Percentiles rank a stretch among this genome's conserved stretches.
Evolutionary conservation across 2,797 vertebrate genomes (phyloP).

Genomic region (Trematomus bernacchii): DNA sequence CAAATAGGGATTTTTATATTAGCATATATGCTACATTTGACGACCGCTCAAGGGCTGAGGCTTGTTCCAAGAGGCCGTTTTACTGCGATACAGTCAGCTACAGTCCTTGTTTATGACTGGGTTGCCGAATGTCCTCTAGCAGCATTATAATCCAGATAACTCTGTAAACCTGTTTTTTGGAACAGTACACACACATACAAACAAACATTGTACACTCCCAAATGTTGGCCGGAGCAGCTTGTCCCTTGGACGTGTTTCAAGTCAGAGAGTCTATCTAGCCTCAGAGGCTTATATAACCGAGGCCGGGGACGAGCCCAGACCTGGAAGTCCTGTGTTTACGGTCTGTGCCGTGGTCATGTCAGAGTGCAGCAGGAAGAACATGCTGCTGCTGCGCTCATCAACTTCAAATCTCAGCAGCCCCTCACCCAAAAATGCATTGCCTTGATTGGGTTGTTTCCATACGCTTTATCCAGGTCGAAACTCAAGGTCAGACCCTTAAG

Average conservation of each 20-base stretch:
- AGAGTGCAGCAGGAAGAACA: constrained; percentile 56
- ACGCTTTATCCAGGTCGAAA: background rate
- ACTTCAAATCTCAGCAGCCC: constrained; percentile 43
- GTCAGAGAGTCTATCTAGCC: constrained; percentile 39
- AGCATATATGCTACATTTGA: background rate
- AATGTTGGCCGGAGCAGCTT: constrained; percentile 49
- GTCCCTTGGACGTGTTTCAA: constrained; percentile 67
- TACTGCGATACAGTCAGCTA: background rate
- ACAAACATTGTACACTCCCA: constrained; percentile 44
- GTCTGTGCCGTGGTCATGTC: constrained; percentile 52
- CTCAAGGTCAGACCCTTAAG: background rate
- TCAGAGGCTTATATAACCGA: constrained; percentile 59
- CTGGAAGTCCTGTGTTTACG: constrained; percentile 81
- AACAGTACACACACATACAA: constrained; percentile 21
- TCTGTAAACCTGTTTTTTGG: background rate
- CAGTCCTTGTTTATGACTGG: background rate
- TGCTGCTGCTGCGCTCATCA: constrained; percentile 30
- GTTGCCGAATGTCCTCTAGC: background rate
- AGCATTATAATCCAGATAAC: background rate
- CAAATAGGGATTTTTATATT: no score
- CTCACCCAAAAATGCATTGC: background rate
- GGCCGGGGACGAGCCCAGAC: constrained; percentile 59
- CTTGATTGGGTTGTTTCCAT: background rate
- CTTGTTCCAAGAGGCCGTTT: background rate
- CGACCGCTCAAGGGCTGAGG: background rate